These are phyloP conservation scores for Caenorhabditis macrosperma DNA, from an alignment of 2,888 invertebrate genomes.

Conservation along the genomic window DNA sequence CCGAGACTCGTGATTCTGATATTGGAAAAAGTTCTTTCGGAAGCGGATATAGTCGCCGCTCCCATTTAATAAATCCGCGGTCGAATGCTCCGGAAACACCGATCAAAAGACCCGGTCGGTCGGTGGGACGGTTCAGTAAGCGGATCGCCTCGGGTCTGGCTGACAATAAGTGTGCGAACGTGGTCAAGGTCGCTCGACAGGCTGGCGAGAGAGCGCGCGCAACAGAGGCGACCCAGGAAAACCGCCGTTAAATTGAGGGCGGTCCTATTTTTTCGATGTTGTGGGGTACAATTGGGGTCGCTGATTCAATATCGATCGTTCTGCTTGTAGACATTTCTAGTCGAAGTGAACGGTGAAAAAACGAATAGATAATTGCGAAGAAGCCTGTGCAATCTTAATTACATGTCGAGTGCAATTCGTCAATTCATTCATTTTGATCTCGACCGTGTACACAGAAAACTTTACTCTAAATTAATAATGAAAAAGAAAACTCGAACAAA, in stretches of 20 bases:
- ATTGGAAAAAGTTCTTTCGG: no score
- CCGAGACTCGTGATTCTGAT: no score
- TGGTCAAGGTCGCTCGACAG: conserved; percentile 47
- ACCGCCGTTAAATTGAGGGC: conserved; percentile 17
- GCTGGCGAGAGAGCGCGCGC: background rate
- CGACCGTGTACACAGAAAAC: conserved; percentile 42
- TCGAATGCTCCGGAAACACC: background rate
- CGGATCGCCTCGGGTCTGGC: conserved; percentile 32
- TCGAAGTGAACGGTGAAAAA: no score
- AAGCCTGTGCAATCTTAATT: background rate
- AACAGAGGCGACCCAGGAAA: conserved; percentile 15
- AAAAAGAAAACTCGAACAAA: conserved; percentile 36
- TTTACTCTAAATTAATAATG: conserved; percentile 44
- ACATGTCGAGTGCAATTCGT: conserved; percentile 3
- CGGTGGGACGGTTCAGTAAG: conserved; percentile 34
- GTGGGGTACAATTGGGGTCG: conserved; percentile 18
- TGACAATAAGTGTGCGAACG: conserved; percentile 57
- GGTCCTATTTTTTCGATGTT: conserved; percentile 31
- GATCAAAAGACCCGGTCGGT: background rate
- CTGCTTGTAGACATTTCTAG: no score
- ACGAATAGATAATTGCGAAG: conserved; percentile 1
- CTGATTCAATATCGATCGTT: conserved; percentile 4
- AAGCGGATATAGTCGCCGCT: no score
- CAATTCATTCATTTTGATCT: conserved; percentile 54
- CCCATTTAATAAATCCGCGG: no score